A percentile compares a stretch with the other conserved stretches of the same genome.
Conservation (phyloP, 2,113 vertebrate genomes). For the Epinephelus fuscoguttatus region DNA sequence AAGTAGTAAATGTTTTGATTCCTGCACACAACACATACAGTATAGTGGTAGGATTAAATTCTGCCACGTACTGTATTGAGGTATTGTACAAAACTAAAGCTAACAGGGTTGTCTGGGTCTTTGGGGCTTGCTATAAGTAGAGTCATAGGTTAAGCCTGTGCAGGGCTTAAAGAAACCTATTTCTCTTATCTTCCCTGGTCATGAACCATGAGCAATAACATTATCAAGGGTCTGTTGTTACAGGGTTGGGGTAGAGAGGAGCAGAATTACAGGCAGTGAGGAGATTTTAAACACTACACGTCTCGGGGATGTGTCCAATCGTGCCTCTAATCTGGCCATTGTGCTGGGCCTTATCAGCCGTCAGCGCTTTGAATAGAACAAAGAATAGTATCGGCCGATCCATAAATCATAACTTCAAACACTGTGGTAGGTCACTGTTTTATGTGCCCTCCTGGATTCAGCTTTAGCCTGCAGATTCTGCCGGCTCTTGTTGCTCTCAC, state of each 20-base stretch:
- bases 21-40: constrained; percentile 26
- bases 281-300: constrained; percentile 79
- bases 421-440: constrained; percentile 69
- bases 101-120: constrained; percentile 71
- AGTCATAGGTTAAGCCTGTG: constrained; percentile 86
- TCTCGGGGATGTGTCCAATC: constrained; percentile 80
- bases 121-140: constrained; percentile 78
- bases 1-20: constrained; percentile 42
- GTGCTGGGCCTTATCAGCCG: constrained; percentile 81
- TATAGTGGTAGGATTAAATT: constrained; percentile 58
- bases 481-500: background rate
- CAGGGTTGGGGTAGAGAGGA: constrained; percentile 68
- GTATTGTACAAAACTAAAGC: constrained; percentile 68
- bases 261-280: constrained; percentile 80
- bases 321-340: constrained; percentile 82
- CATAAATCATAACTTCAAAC: constrained; percentile 85
- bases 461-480: constrained; percentile 41
- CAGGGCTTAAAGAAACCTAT: constrained; percentile 85
- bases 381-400: constrained; percentile 75
- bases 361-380: constrained; percentile 78
- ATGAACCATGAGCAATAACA: constrained; percentile 85
- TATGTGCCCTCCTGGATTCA: constrained; percentile 55
- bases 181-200: constrained; percentile 86
- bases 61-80: constrained; percentile 56
- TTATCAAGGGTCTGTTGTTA: constrained; percentile 85